Evolutionary conservation across 1,140 invertebrate genomes (phyloP).

Genomic region (Nasonia giraulti): DNA sequence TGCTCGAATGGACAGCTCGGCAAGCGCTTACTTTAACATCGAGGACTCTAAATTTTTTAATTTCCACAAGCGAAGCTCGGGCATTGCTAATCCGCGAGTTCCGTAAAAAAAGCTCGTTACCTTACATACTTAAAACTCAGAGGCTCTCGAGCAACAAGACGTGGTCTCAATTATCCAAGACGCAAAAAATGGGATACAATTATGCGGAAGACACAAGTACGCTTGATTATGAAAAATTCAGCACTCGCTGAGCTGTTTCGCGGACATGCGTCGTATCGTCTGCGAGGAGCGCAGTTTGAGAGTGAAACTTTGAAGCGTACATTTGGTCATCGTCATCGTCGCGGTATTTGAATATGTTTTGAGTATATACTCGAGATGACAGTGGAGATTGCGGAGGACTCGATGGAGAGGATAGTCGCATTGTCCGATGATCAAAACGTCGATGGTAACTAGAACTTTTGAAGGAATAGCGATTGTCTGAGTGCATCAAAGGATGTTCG

Average conservation of each 20-base stretch:
- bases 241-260: not conserved
- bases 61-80: not conserved
- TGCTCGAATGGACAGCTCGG: not conserved
- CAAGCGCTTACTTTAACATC: constrained; percentile 2
- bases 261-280: not conserved
- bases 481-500: not conserved
- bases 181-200: not conserved
- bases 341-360: no score
- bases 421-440: not conserved
- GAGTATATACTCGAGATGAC: no score
- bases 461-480: not conserved
- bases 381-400: no score
- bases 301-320: no score
- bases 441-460: not conserved
- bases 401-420: no score
- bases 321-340: not conserved
- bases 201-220: not conserved
- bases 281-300: no score
- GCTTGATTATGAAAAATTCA: not conserved
- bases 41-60: not conserved
- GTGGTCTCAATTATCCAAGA: not conserved
- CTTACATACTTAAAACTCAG: not conserved
- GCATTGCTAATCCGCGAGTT: not conserved
- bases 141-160: not conserved
- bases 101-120: constrained; percentile 4